A percentile compares a stretch with the other conserved stretches of the same genome.
These are phyloP conservation scores for Hippocampus zosterae DNA, from an alignment of 2,113 vertebrate genomes.

Conservation along the genomic window DNA sequence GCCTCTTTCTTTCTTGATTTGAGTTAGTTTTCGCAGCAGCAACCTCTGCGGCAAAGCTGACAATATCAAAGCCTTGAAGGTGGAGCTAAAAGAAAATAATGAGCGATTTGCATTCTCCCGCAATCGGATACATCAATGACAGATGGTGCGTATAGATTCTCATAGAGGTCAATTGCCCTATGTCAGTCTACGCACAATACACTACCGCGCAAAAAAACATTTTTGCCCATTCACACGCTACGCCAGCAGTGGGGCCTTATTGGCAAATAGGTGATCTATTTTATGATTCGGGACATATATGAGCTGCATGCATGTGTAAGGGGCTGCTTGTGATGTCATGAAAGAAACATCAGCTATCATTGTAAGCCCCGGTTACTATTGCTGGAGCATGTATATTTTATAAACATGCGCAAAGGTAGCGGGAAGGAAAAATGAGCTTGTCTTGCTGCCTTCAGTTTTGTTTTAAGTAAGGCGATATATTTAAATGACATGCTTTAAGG, in stretches of 20 bases:
- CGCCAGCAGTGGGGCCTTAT: not conserved
- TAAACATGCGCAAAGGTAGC: not conserved
- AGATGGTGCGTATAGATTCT: not conserved
- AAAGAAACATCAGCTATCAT: slow-evolving; percentile 9
- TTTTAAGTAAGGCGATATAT: not conserved
- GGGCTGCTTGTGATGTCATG: not conserved
- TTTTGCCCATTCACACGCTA: no score
- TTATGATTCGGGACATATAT: not conserved
- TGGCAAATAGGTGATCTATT: not conserved
- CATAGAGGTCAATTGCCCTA: not conserved
- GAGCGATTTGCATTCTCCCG: slow-evolving; percentile 1
- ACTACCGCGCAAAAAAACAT: not conserved
- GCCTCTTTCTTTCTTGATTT: not conserved
- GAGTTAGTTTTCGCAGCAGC: not conserved
- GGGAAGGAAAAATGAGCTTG: not conserved
- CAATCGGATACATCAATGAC: not conserved
- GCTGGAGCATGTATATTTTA: slow-evolving; percentile 4
- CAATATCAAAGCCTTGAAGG: slow-evolving; percentile 1
- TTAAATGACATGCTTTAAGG: not conserved
- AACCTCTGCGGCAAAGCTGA: not conserved
- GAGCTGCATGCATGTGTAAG: not conserved
- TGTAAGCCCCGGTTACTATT: slow-evolving; percentile 7
- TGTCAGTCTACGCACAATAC: not conserved
- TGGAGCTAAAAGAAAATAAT: slow-evolving; percentile 13
- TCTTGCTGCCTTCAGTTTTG: not conserved